Evolutionary conservation across 2,113 vertebrate genomes (phyloP), one percentile per base, ranked within the genome.

Genomic region (Paradoxurus hermaphroditus): DNA sequence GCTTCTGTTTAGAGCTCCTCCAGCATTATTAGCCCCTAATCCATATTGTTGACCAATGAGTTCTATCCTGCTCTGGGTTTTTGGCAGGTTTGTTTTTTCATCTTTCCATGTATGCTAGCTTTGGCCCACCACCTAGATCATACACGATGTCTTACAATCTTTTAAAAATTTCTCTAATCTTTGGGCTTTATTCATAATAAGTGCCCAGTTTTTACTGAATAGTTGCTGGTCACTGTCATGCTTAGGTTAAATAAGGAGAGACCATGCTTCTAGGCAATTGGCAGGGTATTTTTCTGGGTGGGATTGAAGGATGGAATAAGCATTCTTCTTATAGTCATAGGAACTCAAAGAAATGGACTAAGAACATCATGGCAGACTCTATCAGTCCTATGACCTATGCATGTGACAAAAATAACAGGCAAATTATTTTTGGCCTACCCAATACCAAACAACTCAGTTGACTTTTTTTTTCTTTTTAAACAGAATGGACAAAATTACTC

Each of bases 401-500:
- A 75, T 5, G 19, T 70, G 46, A 86, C 68, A 85, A 89, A 97
- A 97, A 88, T 49, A 91, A 91, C 2, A 49, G 81, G 29, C 27
- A 92, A 53, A 41, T 94, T 86, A 85, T 88, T 88, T 94, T 97
- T 96, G 91, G 23, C n/a, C 4, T 83, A 82, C 36, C 75, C 31
- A 79, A n/a, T 77, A 65, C 18, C 68, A 95, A 97, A 86, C 73
- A 95, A 90, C 51, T 31, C 29, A 90, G 86, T 53, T 94, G 25
- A 83, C 44, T 90, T 81, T 75, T 78, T 59, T 93, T 90, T n/a
- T 51, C 59, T 83, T 34, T 13, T 15, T 1, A 34, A 62, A 86
- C 9, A 86, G 83, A 93, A 70, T 90, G 94, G 89, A 95, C 91
- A 49, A 89, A 94, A 92, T 96, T 91, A 86, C 78, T n/a, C 78